Evolutionary conservation across 2,888 invertebrate genomes (phyloP).

Genomic region (Athalia circularis): DNA sequence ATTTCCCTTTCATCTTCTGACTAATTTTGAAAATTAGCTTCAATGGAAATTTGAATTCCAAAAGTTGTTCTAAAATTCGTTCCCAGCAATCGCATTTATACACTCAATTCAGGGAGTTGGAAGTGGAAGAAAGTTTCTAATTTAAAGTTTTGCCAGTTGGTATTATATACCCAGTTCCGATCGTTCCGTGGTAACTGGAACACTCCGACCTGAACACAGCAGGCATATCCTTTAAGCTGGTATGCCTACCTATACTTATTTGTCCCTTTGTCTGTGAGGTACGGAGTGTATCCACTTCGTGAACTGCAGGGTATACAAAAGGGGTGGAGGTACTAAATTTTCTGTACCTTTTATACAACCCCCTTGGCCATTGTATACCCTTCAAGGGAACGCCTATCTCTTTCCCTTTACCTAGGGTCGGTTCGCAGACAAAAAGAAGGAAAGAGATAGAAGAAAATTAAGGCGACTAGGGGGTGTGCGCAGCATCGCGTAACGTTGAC

Average conservation of each 20-base stretch:
- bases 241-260: not conserved
- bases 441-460: not conserved
- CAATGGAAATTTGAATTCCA: constrained; percentile 7
- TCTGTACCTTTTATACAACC: too few species aligned
- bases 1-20: not conserved
- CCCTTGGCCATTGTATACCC: not conserved
- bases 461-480: not conserved
- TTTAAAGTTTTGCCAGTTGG: constrained; percentile 32
- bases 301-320: constrained; percentile 16
- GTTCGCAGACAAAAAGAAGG: not conserved
- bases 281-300: constrained; percentile 14
- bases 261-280: not conserved
- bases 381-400: not conserved
- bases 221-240: not conserved
- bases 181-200: constrained; percentile 35
- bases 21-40: not conserved
- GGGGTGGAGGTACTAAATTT: not conserved
- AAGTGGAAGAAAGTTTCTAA: constrained; percentile 23
- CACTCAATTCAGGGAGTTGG: constrained; percentile 3
- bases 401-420: not conserved
- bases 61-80: not conserved
- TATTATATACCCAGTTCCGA: not conserved
- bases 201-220: not conserved
- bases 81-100: not conserved
- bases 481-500: constrained; percentile 41